Percentiles rank a stretch among this genome's conserved stretches.
phyloP scores from a whole-genome alignment of 2,797 vertebrate species.

The Muraenolepis orangiensis region DNA sequence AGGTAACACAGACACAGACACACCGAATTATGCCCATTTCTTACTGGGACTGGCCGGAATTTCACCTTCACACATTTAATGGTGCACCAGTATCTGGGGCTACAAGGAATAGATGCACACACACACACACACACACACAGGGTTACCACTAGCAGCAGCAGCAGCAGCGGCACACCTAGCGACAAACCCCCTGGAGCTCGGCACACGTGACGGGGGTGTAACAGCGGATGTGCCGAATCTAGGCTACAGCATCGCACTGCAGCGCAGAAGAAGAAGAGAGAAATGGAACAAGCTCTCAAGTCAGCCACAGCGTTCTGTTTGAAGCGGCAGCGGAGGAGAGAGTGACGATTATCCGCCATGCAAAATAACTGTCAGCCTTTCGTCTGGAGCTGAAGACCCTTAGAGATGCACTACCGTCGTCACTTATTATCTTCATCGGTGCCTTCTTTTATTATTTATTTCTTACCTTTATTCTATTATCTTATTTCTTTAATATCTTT shows the following conservation, averaged over 20 bases:
- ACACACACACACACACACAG: slow-evolving; percentile 2
- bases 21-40: not conserved
- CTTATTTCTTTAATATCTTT: too few species aligned
- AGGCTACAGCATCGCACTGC: slow-evolving; percentile 66
- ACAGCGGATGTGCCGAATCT: slow-evolving; percentile 50
- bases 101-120: not conserved
- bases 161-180: slow-evolving; percentile 13
- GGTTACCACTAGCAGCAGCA: slow-evolving; percentile 18
- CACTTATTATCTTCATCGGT: not conserved
- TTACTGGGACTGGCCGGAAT: not conserved
- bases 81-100: slow-evolving; percentile 12
- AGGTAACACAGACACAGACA: not conserved
- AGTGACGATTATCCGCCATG: slow-evolving; percentile 44
- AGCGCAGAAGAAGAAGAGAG: slow-evolving; percentile 44
- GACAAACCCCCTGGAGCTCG: slow-evolving; percentile 45
- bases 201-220: slow-evolving; percentile 52
- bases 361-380: not conserved
- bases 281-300: slow-evolving; percentile 45
- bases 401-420: not conserved
- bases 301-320: slow-evolving; percentile 34
- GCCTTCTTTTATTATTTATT: not conserved
- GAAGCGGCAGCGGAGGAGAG: slow-evolving; percentile 38
- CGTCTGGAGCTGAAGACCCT: not conserved
- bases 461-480: not conserved
- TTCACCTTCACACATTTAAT: slow-evolving; percentile 23